Evolutionary conservation across 2,888 invertebrate species (phyloP), one percentile per base, ranked within the genome.

Genomic region (Ophion ellenae): DNA sequence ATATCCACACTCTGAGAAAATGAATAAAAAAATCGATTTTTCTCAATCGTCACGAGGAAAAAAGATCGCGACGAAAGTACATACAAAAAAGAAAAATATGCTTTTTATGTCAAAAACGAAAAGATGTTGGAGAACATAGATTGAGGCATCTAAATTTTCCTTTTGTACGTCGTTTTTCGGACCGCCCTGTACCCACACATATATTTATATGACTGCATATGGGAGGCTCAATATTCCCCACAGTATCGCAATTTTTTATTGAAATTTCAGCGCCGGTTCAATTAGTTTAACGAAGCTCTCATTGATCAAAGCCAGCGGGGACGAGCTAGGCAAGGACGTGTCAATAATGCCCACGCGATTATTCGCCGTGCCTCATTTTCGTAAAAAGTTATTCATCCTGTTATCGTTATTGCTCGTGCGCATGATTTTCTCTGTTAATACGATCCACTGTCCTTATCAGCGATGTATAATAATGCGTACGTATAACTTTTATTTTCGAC

Each of bases 231-330:
- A 47, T 76, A 64, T 53, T 53, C 40, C 36, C 61, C 36, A 40
- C 61, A 24, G 73, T 61, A 40, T 36, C 59, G 61, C 61, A 20
- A n/a, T 47, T 75, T 75, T 75, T 75, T 53, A 66, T 36, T 57
- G 53, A 20, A 20, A 24, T 75, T 75, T 24, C 11, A 45, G 9
- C 59, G 20, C 20, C 20, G 9, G 63, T 10, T 24, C 74, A 61
- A 74, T 61, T 11, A 61, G 24, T 75, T 75, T 47, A 2, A 63
- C 28, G n/a, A 45, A 75, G 45, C 45, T 45, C 40, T 75, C 28
- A 20, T 63, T 47, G 47, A 53, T 75, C 24, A 47, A 28, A 32
- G n/a, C 24, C 24, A 74, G 45, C 17, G 45, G 32, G 5, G 24
- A 64, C 11, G 63, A 20, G 63, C 45, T 28, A 47, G 63, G 17